Conservation (phyloP, 2,113 vertebrate species). For the Gadus macrocephalus region DNA sequence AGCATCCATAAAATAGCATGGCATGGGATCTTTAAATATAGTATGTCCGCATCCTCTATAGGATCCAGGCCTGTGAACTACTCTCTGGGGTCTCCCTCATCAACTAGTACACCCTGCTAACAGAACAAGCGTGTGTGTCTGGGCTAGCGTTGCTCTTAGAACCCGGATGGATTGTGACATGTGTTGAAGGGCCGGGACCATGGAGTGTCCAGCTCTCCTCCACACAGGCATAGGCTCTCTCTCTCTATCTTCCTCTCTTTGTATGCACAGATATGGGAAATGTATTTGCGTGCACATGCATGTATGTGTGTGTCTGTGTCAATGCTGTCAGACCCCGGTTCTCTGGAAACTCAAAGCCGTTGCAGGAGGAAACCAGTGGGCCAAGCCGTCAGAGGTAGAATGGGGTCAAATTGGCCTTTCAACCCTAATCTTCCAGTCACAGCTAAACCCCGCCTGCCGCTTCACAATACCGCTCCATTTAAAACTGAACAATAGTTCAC, state of each 20-base stretch:
- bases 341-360: conserved; percentile 26
- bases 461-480: conserved; percentile 42
- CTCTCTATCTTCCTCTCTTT: conserved; percentile 9
- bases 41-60: too few species aligned
- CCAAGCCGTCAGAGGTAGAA: conserved; percentile 59
- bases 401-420: conserved; percentile 71
- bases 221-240: background rate
- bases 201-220: too few species aligned
- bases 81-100: too few species aligned
- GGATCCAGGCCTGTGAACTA: too few species aligned
- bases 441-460: conserved; percentile 46
- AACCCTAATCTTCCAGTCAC: conserved; percentile 67
- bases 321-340: conserved; percentile 17
- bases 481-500: conserved; percentile 51
- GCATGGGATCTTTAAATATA: too few species aligned
- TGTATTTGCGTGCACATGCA: background rate
- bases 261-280: too few species aligned
- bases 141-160: too few species aligned
- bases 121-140: too few species aligned
- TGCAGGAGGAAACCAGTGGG: conserved; percentile 56
- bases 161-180: too few species aligned
- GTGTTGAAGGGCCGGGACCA: too few species aligned
- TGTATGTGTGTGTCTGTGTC: conserved; percentile 15
- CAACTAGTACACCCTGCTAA: too few species aligned
- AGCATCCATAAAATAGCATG: too few species aligned